Evolutionary conservation across 2,888 invertebrate genomes (phyloP).

Genomic region (Carterocephalus palaemon): DNA sequence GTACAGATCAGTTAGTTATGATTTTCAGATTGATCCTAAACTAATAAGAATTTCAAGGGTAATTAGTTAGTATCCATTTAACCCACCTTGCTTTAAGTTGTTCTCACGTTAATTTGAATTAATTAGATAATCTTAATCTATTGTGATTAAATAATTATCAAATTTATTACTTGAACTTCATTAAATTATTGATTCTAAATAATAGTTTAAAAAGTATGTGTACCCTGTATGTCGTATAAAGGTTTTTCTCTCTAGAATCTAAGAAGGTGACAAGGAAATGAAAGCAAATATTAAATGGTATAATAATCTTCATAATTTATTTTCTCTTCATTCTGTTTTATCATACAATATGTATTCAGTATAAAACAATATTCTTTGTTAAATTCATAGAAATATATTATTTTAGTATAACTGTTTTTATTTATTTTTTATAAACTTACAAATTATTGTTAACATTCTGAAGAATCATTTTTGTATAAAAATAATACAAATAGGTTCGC

Average conservation of each 20-base stretch:
- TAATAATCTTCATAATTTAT: constrained; percentile 79
- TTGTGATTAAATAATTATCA: too few relatives aligned
- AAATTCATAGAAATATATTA: constrained; percentile 79
- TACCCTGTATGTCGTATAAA: background rate
- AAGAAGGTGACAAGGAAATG: constrained; percentile 38
- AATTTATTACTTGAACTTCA: too few relatives aligned
- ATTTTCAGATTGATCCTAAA: too few relatives aligned
- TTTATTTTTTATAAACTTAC: constrained; percentile 77
- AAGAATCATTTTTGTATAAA: constrained; percentile 71
- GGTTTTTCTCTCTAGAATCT: too few relatives aligned
- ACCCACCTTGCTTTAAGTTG: too few relatives aligned
- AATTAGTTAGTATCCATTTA: too few relatives aligned
- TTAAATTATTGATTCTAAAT: too few relatives aligned
- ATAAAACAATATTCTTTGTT: constrained; percentile 79
- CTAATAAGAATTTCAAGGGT: too few relatives aligned
- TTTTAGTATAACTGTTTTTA: constrained; percentile 75
- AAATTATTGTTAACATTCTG: constrained; percentile 77
- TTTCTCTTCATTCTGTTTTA: constrained; percentile 62
- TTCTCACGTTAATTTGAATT: too few relatives aligned
- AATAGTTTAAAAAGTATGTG: too few relatives aligned
- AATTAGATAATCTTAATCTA: too few relatives aligned
- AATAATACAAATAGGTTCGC: constrained; percentile 70
- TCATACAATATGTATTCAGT: constrained; percentile 76
- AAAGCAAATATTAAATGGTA: constrained; percentile 67
- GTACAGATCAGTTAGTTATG: too few relatives aligned